A percentile compares a stretch with the other conserved stretches of the same genome.
Evolutionary conservation across 2,888 invertebrate species (phyloP).

Genomic region (Hoplodrina blanda): DNA sequence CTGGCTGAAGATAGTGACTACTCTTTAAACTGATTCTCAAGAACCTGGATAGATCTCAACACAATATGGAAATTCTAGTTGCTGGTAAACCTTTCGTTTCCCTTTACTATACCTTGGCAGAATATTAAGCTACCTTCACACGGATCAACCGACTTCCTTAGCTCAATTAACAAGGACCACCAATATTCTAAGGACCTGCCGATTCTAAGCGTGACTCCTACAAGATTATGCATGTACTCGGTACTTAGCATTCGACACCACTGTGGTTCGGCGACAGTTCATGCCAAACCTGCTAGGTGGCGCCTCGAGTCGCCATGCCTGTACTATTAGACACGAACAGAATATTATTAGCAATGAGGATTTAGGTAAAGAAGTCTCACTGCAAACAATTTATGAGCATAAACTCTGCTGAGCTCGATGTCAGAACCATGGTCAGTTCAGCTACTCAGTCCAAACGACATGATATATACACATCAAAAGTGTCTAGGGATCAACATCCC

Average conservation of each 20-base stretch:
- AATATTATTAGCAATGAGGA: conserved; percentile 46
- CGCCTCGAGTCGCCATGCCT: conserved; percentile 55
- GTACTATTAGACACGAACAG: conserved; percentile 48
- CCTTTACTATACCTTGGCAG: background rate
- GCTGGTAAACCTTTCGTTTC: background rate
- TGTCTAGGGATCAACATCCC: no score
- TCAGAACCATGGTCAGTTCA: background rate
- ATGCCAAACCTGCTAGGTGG: conserved; percentile 52
- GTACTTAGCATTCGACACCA: conserved; percentile 49
- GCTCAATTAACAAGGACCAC: conserved; percentile 34
- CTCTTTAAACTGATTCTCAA: no score
- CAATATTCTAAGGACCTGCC: conserved; percentile 39
- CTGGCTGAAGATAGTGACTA: no score
- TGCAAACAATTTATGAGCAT: background rate
- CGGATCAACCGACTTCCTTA: background rate
- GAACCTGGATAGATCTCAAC: background rate
- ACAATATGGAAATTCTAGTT: background rate
- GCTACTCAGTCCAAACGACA: no score
- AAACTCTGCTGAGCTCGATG: background rate
- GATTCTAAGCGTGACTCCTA: conserved; percentile 18
- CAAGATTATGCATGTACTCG: conserved; percentile 30
- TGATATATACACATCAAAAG: no score
- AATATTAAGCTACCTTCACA: conserved; percentile 17
- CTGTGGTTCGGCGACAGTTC: conserved; percentile 24
- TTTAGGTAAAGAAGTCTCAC: conserved; percentile 31